Conservation (phyloP, 1,140 invertebrate genomes). For the Sycophila sp. region DNA sequence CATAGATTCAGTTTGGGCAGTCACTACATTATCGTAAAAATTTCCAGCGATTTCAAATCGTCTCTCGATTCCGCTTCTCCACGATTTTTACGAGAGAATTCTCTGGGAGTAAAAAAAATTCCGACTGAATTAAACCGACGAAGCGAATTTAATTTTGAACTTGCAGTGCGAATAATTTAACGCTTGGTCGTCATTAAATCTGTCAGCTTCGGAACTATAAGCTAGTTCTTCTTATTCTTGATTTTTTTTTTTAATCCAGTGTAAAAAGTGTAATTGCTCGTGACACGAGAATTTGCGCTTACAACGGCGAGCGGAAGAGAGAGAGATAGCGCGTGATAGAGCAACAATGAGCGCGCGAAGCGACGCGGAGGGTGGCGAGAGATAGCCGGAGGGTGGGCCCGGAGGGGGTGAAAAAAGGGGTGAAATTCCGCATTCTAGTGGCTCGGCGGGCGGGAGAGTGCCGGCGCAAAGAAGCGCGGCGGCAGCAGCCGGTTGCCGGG, state of each 20-base stretch:
- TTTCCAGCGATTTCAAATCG: too few relatives aligned
- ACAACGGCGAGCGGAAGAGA: not conserved
- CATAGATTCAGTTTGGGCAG: too few relatives aligned
- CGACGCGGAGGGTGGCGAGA: not conserved
- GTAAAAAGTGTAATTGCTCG: constrained; percentile 19
- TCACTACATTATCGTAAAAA: too few relatives aligned
- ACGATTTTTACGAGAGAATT: too few relatives aligned
- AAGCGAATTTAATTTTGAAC: too few relatives aligned
- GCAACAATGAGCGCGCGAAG: not conserved
- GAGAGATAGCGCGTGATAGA: constrained; percentile 4
- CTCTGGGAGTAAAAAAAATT: too few relatives aligned
- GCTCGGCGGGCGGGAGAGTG: not conserved
- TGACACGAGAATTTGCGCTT: not conserved
- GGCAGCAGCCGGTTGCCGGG: constrained; percentile 10
- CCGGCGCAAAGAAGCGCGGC: not conserved
- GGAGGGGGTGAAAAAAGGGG: constrained; percentile 13
- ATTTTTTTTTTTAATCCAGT: not conserved
- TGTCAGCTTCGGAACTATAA: too few relatives aligned
- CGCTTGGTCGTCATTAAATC: too few relatives aligned
- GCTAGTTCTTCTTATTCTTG: not conserved
- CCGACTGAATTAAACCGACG: too few relatives aligned
- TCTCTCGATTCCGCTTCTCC: too few relatives aligned
- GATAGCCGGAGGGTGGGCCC: not conserved
- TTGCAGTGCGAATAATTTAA: too few relatives aligned
- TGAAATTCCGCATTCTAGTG: constrained; percentile 20